These are phyloP conservation scores for Luperina testacea DNA, from an alignment of 2,888 invertebrate genomes.

Conservation along the genomic window DNA sequence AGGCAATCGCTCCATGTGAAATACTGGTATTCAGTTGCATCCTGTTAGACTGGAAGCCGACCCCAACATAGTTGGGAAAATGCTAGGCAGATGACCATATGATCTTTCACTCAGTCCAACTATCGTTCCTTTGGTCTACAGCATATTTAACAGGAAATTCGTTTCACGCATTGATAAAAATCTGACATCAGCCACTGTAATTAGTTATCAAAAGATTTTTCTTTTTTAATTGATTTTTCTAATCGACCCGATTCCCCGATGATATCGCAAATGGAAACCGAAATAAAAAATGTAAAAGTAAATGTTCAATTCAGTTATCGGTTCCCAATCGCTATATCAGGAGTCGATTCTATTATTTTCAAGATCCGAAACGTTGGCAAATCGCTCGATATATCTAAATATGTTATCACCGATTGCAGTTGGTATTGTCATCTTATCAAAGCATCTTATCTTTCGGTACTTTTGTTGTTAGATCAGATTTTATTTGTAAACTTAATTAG, in stretches of 20 bases:
- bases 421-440: slow-evolving; percentile 69
- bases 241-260: slow-evolving; percentile 50
- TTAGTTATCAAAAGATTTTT: slow-evolving; percentile 43
- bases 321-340: slow-evolving; percentile 41
- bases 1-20: too few species aligned
- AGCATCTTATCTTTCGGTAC: slow-evolving; percentile 64
- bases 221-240: slow-evolving; percentile 59
- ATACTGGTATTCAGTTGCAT: too few species aligned
- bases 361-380: slow-evolving; percentile 35
- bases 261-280: slow-evolving; percentile 60
- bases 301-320: slow-evolving; percentile 56
- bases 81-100: too few species aligned
- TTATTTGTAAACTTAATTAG: slow-evolving; percentile 75
- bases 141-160: slow-evolving; percentile 15
- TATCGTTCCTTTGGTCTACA: neutral
- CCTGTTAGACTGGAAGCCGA: too few species aligned
- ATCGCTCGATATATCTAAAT: slow-evolving; percentile 50
- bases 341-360: slow-evolving; percentile 51
- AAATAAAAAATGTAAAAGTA: slow-evolving; percentile 58
- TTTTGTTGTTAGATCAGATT: slow-evolving; percentile 71
- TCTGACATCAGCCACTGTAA: slow-evolving; percentile 50
- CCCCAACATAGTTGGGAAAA: too few species aligned
- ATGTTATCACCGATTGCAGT: slow-evolving; percentile 53
- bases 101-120: too few species aligned
- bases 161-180: slow-evolving; percentile 22